Evolutionary conservation across 1,140 invertebrate species (phyloP).

Genomic region (Lanistes nyassanus): DNA sequence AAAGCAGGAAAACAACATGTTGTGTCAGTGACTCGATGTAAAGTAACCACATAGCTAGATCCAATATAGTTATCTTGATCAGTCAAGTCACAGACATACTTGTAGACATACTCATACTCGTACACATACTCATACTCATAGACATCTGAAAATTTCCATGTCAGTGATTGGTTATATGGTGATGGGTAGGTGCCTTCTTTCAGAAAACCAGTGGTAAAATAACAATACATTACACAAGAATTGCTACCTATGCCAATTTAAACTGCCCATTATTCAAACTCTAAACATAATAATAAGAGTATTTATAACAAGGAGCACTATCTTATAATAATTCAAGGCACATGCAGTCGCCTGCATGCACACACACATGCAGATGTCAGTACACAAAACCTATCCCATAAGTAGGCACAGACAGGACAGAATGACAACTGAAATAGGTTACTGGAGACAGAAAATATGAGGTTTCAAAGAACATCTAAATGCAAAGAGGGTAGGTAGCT

Average conservation of each 20-base stretch:
- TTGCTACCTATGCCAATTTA: not conserved
- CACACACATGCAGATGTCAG: slow-evolving; percentile 7
- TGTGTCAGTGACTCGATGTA: not conserved
- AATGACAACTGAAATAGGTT: too few species aligned
- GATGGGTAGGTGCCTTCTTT: too few species aligned
- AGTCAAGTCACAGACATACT: slow-evolving; percentile 1
- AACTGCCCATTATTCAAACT: not conserved
- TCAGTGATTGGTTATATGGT: not conserved
- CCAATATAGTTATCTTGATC: not conserved
- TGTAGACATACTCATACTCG: slow-evolving; percentile 6
- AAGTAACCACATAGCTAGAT: not conserved
- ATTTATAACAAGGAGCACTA: not conserved
- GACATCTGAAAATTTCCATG: not conserved
- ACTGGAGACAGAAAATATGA: too few species aligned
- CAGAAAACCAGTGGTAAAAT: too few species aligned
- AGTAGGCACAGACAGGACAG: too few species aligned
- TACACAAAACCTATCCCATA: too few species aligned
- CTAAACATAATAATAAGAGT: not conserved
- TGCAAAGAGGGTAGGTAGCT: too few species aligned
- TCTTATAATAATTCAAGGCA: not conserved
- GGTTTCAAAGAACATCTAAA: too few species aligned
- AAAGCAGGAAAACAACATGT: slow-evolving; percentile 1
- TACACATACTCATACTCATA: slow-evolving; percentile 11
- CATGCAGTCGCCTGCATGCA: not conserved
- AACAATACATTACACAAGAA: not conserved